These are phyloP conservation scores for Idaea biselata DNA, from an alignment of 2,888 invertebrate species.

Conservation along the genomic window DNA sequence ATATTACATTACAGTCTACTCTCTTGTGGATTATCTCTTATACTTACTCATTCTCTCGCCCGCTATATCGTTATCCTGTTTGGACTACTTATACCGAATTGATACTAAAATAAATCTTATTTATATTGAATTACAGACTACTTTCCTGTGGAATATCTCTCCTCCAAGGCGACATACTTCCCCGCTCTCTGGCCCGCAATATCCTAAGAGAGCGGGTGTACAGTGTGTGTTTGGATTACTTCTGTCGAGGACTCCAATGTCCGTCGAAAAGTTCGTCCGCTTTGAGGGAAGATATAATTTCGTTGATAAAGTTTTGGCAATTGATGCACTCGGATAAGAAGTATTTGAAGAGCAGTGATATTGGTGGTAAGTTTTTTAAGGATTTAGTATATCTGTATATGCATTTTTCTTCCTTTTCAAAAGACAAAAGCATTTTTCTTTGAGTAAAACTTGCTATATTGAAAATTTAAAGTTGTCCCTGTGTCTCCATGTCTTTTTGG, in stretches of 20 bases:
- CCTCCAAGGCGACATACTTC: constrained; percentile 95
- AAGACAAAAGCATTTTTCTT: too few relatives aligned
- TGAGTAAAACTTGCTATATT: too few relatives aligned
- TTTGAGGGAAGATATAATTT: constrained; percentile 93
- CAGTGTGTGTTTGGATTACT: constrained; percentile 96
- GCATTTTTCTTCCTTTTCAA: too few relatives aligned
- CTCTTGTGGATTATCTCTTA: neutral
- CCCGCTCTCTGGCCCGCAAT: constrained; percentile 92
- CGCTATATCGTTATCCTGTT: neutral
- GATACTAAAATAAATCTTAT: constrained; percentile 3
- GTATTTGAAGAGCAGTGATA: constrained; percentile 90
- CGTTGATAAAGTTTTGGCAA: constrained; percentile 96
- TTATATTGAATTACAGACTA: constrained; percentile 73
- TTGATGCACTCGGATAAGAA: constrained; percentile 96
- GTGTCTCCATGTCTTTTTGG: too few relatives aligned
- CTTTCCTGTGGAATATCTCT: constrained; percentile 95
- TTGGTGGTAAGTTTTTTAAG: constrained; percentile 82
- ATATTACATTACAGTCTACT: neutral
- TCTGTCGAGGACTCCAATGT: constrained; percentile 93
- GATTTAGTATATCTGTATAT: too few relatives aligned
- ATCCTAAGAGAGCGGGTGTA: constrained; percentile 97
- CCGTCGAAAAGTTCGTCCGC: constrained; percentile 90
- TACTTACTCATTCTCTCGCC: neutral
- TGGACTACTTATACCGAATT: too few relatives aligned
- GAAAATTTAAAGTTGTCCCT: too few relatives aligned